Percentiles rank a stretch among this genome's conserved stretches.
phyloP scores from a whole-genome alignment of 2,113 vertebrate genomes.

The Riparia riparia region DNA sequence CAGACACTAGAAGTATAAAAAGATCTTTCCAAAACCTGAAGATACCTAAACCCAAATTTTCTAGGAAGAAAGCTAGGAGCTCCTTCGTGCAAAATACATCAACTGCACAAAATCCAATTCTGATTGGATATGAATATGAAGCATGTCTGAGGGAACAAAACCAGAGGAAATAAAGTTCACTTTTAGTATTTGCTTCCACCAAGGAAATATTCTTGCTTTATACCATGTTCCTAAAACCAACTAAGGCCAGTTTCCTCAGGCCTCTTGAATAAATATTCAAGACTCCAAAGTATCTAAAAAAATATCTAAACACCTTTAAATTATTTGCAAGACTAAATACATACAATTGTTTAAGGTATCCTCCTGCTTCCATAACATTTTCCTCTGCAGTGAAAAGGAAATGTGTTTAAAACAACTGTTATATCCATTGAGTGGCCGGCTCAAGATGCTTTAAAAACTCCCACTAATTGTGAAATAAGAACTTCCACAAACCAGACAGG shows the following conservation, averaged over 20 bases:
- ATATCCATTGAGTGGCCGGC: not conserved
- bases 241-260: not conserved
- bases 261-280: not conserved
- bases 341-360: not conserved
- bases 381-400: not conserved
- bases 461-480: not conserved
- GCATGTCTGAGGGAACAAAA: not conserved
- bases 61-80: not conserved
- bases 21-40: not conserved
- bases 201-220: not conserved
- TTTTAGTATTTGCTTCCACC: not conserved
- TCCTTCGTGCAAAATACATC: not conserved
- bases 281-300: not conserved
- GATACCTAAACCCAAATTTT: not conserved
- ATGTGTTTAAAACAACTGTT: not conserved
- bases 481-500: not conserved
- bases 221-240: not conserved
- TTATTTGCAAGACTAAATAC: not conserved
- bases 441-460: not conserved
- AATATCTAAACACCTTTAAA: not conserved
- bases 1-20: not conserved
- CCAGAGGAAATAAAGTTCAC: not conserved
- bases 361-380: not conserved
- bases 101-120: not conserved
- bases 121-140: no score